Evolutionary conservation across 2,113 vertebrate genomes (phyloP).

Genomic region (Lepus timidus): DNA sequence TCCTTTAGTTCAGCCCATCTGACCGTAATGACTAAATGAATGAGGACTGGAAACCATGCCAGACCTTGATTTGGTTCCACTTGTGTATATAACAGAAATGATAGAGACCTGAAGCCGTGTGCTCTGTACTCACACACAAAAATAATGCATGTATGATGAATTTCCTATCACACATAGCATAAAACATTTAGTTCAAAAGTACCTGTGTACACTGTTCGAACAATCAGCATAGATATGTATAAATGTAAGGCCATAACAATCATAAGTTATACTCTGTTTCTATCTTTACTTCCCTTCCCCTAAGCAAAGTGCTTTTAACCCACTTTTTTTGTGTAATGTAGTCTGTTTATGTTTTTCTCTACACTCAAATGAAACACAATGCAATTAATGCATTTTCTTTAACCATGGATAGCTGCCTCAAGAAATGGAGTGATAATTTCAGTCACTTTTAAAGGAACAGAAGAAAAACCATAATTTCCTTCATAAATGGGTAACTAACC

Average conservation of each 20-base stretch:
- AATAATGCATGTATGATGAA: neutral
- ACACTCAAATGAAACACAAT: constrained; percentile 14
- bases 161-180: neutral
- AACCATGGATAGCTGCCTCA: constrained; percentile 4
- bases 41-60: constrained; percentile 58
- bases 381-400: neutral
- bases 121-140: constrained; percentile 23
- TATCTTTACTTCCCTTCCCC: neutral
- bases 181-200: constrained; percentile 2
- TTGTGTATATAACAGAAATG: constrained; percentile 33
- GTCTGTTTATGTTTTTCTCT: neutral
- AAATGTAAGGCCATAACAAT: constrained; percentile 4
- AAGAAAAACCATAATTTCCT: constrained; percentile 31
- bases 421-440: constrained; percentile 2
- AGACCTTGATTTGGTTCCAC: constrained; percentile 23
- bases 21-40: constrained; percentile 57
- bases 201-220: neutral
- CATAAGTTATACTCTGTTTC: constrained; percentile 1
- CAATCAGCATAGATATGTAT: neutral
- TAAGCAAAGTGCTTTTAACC: neutral
- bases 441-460: constrained; percentile 27
- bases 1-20: constrained; percentile 53
- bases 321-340: neutral
- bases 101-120: constrained; percentile 4
- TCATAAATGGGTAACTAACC: neutral